A percentile compares a stretch with the other conserved stretches of the same genome.
These are phyloP conservation scores for Echiichthys vipera DNA, from an alignment of 2,797 vertebrate genomes.

Conservation along the genomic window DNA sequence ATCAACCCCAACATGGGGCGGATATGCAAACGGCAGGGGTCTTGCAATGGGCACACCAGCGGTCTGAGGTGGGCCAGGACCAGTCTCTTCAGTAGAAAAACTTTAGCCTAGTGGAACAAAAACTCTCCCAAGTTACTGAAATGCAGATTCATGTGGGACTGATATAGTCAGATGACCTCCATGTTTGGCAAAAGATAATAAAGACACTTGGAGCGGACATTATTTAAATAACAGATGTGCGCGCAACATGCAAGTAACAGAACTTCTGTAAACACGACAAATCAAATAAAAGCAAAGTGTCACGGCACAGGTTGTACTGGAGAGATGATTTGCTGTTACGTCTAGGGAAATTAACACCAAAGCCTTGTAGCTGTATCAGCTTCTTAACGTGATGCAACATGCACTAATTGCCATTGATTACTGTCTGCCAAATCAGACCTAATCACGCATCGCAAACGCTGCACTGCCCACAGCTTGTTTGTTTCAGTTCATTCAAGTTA, in stretches of 20 bases:
- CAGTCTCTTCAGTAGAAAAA: too few species aligned
- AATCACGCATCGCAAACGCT: background rate
- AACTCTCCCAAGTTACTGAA: background rate
- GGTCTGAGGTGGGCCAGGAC: too few species aligned
- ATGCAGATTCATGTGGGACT: background rate
- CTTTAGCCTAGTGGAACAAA: too few species aligned
- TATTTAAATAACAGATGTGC: background rate
- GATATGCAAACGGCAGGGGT: too few species aligned
- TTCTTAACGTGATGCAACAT: background rate
- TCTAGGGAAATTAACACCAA: background rate
- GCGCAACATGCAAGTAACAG: too few species aligned
- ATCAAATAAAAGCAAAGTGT: slow-evolving; percentile 7
- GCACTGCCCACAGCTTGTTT: background rate
- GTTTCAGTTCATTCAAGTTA: background rate
- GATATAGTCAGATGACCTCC: slow-evolving; percentile 1
- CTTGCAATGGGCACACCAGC: too few species aligned
- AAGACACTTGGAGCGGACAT: background rate
- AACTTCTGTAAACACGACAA: background rate
- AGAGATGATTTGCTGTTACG: background rate
- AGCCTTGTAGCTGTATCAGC: background rate
- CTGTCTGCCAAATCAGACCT: background rate
- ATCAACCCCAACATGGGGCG: too few species aligned
- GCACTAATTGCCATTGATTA: background rate
- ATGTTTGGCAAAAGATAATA: background rate
- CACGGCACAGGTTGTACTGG: background rate